A percentile compares a stretch with the other conserved stretches of the same genome.
These are phyloP conservation scores for Acanthoscelides obtectus DNA, from an alignment of 2,888 invertebrate species.

Conservation along the genomic window DNA sequence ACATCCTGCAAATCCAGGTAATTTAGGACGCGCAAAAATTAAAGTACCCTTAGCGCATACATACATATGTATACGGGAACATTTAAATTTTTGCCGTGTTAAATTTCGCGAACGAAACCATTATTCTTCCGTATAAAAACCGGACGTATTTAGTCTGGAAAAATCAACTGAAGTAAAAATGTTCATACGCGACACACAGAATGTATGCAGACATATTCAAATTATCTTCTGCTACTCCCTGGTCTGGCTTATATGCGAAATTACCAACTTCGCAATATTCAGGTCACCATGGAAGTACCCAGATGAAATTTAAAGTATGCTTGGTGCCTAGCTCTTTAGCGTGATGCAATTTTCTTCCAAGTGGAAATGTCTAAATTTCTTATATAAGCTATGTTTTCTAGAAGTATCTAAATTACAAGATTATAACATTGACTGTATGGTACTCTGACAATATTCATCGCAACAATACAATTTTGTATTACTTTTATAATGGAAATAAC, in stretches of 20 bases:
- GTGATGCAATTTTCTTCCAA: no score
- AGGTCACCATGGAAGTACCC: neutral
- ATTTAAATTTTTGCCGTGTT: neutral
- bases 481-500: no score
- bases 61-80: neutral
- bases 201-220: neutral
- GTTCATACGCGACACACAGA: neutral
- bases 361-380: no score
- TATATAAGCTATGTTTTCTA: no score
- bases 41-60: neutral
- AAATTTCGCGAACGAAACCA: neutral
- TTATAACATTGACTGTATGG: no score
- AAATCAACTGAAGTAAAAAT: neutral
- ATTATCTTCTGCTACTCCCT: neutral
- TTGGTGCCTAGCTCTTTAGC: no score
- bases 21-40: neutral
- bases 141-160: neutral
- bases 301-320: neutral
- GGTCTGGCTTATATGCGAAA: neutral
- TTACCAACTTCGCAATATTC: neutral
- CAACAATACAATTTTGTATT: no score
- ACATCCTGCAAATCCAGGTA: neutral
- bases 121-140: neutral
- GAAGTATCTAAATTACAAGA: no score
- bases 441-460: no score